phyloP scores from a whole-genome alignment of 2,113 vertebrate species.

The Daboia siamensis region DNA sequence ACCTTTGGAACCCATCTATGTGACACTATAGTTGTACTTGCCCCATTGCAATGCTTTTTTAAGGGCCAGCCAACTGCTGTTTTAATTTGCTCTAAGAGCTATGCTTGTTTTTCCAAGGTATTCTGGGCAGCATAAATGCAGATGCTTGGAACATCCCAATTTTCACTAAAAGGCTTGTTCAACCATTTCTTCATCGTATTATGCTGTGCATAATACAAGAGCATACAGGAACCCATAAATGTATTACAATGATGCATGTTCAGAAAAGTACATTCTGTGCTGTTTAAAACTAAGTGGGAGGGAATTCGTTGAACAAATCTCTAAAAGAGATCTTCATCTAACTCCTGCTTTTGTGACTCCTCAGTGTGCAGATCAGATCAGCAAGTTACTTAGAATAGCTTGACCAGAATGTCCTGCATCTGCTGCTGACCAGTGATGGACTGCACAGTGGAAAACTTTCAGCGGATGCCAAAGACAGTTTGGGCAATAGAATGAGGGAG shows the following conservation, averaged over 20 bases:
- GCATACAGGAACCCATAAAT: neutral
- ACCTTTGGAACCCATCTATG: neutral
- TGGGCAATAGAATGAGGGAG: neutral
- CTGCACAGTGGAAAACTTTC: neutral
- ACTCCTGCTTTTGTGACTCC: neutral
- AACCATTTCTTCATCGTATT: neutral
- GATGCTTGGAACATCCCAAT: neutral
- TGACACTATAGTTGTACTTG: neutral
- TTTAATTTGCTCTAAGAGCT: neutral
- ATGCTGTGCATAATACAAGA: neutral
- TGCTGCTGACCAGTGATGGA: neutral
- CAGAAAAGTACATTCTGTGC: neutral
- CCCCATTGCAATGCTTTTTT: neutral
- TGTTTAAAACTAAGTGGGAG: neutral
- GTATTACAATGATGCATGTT: neutral
- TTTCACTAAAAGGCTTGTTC: neutral
- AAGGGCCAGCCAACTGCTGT: neutral
- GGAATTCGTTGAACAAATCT: neutral
- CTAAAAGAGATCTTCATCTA: neutral
- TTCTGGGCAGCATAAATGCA: neutral
- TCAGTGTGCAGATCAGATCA: neutral
- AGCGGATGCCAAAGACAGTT: neutral
- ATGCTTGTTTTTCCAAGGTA: neutral
- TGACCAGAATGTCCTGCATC: constrained; percentile 16
- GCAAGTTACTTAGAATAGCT: constrained; percentile 9